Base-by-base conservation (phyloP, 2,797 vertebrate species). In the Enteromius fasciolatus region DNA sequence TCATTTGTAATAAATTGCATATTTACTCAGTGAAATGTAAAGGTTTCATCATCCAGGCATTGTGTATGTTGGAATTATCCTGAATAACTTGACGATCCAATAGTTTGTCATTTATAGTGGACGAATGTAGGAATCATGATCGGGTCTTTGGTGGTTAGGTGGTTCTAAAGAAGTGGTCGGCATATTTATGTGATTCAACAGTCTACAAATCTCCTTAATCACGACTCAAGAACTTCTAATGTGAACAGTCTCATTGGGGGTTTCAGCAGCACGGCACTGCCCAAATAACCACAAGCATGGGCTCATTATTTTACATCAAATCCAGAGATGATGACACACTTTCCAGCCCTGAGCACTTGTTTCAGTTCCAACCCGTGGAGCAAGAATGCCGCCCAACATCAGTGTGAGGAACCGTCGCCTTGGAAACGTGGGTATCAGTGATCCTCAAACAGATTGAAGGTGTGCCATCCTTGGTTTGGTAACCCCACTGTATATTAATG, bases 91-190 rank as follows among this genome's bases (percentile, higher is more conserved):
- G 46, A 17, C 3, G 0, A 72, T 89, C 90, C 90, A 89, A 86
- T 73, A 59, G 87, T 86, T 90, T 88, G 87, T 91, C 88, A 93
- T 93, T 93, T 92, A 93, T 83, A 78, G 63, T 36, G 87, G 84
- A 86, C 76, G 33, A 85, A 87, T 91, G 90, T 91, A 89, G 91
- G 80, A 81, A 87, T 81, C 66, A 83, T 83, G 83, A 91, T 87
- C 84, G 85, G 87, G 80, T 11, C 78, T 87, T 85, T 88, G 87
- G 83, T 88, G 85, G 81, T 88, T 87, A 63, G 25, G 87, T 67
- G 68, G 31, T 44, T 41, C 59, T 3, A 31, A 77, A 25, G 54
- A 57, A 85, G 81, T 63, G 79, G 80, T 82, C 81, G 88, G 86
- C 84, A 82, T 78, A 82, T 87, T 11, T 70, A 72, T 59, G 61